Evolutionary conservation across 2,888 invertebrate genomes (phyloP).

Genomic region (Synanthedon andrenaeformis): DNA sequence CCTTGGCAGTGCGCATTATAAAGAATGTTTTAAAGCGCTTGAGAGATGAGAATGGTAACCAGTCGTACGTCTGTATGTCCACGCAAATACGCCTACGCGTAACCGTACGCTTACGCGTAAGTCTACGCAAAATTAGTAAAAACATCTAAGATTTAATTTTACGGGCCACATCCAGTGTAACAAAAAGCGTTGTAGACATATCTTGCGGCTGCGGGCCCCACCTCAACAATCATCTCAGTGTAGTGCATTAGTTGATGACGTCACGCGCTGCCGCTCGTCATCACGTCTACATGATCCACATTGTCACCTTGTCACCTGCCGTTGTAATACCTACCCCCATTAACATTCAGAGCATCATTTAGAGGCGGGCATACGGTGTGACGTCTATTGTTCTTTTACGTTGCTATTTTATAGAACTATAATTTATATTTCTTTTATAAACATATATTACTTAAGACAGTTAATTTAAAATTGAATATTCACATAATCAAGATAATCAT

Average conservation of each 20-base stretch:
- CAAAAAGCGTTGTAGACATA: constrained; percentile 4
- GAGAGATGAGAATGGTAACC: too few relatives aligned
- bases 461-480: too few relatives aligned
- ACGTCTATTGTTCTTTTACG: neutral
- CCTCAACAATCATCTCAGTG: constrained; percentile 30
- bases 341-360: constrained; percentile 50
- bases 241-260: constrained; percentile 64
- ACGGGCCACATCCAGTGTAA: constrained; percentile 18
- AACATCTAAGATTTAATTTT: neutral
- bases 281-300: constrained; percentile 15
- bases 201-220: constrained; percentile 16
- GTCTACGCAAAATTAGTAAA: too few relatives aligned
- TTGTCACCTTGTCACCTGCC: constrained; percentile 13
- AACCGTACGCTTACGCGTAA: too few relatives aligned
- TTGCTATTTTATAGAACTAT: neutral
- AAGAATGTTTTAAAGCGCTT: too few relatives aligned
- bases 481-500: too few relatives aligned
- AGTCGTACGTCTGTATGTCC: too few relatives aligned
- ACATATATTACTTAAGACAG: too few relatives aligned
- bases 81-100: too few relatives aligned
- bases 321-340: constrained; percentile 32
- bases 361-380: constrained; percentile 22
- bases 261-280: constrained; percentile 38
- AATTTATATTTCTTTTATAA: neutral
- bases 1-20: too few relatives aligned